A percentile compares a stretch with the other conserved stretches of the same genome.
These are phyloP conservation scores for Sorex araneus DNA, from an alignment of 2,113 vertebrate genomes.

Conservation along the genomic window DNA sequence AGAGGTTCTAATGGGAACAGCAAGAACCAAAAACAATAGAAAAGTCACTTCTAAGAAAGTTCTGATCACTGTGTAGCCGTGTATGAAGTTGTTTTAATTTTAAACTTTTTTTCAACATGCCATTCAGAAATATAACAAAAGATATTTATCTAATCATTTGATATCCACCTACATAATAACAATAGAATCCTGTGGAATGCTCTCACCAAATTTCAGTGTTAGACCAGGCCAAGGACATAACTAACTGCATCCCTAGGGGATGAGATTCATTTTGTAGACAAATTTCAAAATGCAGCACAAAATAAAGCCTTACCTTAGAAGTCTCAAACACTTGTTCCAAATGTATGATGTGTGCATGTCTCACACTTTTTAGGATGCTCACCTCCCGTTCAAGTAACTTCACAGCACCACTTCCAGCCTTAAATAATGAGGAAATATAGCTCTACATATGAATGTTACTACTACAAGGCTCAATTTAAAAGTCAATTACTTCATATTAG, in stretches of 20 bases:
- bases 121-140: slow-evolving; percentile 67
- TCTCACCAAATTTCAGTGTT: slow-evolving; percentile 64
- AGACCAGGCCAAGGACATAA: slow-evolving; percentile 61
- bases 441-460: slow-evolving; percentile 55
- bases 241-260: slow-evolving; percentile 35
- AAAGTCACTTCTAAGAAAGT: slow-evolving; percentile 36
- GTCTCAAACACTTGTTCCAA: slow-evolving; percentile 93
- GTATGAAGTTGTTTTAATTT: slow-evolving; percentile 21
- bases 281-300: slow-evolving; percentile 34
- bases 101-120: slow-evolving; percentile 68
- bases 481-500: slow-evolving; percentile 42
- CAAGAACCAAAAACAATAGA: slow-evolving; percentile 10
- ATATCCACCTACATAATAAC: slow-evolving; percentile 71
- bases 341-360: slow-evolving; percentile 92
- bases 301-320: slow-evolving; percentile 87
- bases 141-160: slow-evolving; percentile 67
- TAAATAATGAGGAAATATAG: slow-evolving; percentile 72
- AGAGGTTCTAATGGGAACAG: background rate
- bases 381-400: slow-evolving; percentile 93
- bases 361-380: slow-evolving; percentile 91
- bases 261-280: slow-evolving; percentile 56
- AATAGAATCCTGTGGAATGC: slow-evolving; percentile 61
- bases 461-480: background rate
- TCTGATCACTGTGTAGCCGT: background rate
- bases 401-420: slow-evolving; percentile 93